Evolutionary conservation across 1,140 invertebrate species (phyloP).

Genomic region (Sinonovacula constricta): DNA sequence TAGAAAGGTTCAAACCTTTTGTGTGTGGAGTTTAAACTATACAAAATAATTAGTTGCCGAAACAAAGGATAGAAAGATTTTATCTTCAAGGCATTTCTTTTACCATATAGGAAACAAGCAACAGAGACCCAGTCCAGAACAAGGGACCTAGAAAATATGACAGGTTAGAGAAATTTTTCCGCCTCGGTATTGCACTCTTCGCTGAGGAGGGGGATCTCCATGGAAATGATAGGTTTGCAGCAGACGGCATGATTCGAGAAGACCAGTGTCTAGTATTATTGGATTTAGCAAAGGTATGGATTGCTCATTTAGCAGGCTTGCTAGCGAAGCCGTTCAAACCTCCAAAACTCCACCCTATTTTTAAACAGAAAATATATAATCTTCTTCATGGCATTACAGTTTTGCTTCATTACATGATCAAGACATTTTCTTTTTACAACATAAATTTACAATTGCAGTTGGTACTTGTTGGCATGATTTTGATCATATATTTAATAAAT

Average conservation of each 20-base stretch:
- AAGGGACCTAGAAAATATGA: not conserved
- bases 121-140: not conserved
- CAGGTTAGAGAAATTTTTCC: constrained; percentile 14
- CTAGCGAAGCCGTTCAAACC: too few species aligned
- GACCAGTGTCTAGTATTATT: constrained; percentile 80
- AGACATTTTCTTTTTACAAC: too few species aligned
- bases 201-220: constrained; percentile 67
- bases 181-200: constrained; percentile 35
- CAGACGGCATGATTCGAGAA: constrained; percentile 78
- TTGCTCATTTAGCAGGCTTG: not conserved
- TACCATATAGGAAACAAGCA: not conserved
- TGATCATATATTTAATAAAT: too few species aligned
- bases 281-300: constrained; percentile 78
- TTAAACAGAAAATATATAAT: too few species aligned
- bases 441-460: too few species aligned
- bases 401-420: too few species aligned
- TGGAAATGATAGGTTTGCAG: constrained; percentile 70
- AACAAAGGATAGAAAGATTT: not conserved
- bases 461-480: too few species aligned
- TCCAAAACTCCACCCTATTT: too few species aligned
- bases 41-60: not conserved
- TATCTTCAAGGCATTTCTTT: not conserved
- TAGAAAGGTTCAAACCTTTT: not conserved
- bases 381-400: too few species aligned
- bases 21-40: not conserved